Conservation (phyloP, 2,797 vertebrate species). For the Argentina silus region DNA sequence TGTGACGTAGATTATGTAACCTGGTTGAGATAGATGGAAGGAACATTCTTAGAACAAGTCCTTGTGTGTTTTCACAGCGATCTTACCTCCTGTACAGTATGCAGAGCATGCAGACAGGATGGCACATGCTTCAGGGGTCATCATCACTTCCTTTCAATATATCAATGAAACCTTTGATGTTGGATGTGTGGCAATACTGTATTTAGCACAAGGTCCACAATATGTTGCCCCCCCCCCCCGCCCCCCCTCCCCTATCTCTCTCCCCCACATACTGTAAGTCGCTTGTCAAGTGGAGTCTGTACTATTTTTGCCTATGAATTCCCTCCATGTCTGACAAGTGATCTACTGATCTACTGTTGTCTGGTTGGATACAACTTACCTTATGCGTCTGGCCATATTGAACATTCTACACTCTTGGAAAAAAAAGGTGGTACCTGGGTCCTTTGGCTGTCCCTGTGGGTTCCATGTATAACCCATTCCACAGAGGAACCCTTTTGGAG, state of each 20-base stretch:
- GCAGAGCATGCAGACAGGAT: neutral
- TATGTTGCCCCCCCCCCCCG: neutral
- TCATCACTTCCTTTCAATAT: neutral
- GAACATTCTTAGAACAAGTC: neutral
- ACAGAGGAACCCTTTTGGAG: neutral
- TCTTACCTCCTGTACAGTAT: neutral
- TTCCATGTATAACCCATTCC: neutral
- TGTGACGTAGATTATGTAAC: neutral
- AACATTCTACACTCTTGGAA: too few species aligned
- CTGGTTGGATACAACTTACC: too few species aligned
- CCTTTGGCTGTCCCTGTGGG: too few species aligned
- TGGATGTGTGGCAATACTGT: too few species aligned
- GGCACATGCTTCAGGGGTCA: neutral
- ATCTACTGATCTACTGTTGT: too few species aligned
- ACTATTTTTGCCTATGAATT: neutral
- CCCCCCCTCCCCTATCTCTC: too few species aligned
- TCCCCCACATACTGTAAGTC: neutral
- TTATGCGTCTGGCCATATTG: too few species aligned
- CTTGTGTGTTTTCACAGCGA: neutral
- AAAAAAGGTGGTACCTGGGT: too few species aligned
- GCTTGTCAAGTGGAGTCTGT: neutral
- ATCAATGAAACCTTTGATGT: neutral
- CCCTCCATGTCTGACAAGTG: neutral
- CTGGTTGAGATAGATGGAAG: neutral
- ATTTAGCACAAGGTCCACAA: too few species aligned